phyloP scores from a whole-genome alignment of 2,888 invertebrate species.

The Lasioglossum pauxillum region DNA sequence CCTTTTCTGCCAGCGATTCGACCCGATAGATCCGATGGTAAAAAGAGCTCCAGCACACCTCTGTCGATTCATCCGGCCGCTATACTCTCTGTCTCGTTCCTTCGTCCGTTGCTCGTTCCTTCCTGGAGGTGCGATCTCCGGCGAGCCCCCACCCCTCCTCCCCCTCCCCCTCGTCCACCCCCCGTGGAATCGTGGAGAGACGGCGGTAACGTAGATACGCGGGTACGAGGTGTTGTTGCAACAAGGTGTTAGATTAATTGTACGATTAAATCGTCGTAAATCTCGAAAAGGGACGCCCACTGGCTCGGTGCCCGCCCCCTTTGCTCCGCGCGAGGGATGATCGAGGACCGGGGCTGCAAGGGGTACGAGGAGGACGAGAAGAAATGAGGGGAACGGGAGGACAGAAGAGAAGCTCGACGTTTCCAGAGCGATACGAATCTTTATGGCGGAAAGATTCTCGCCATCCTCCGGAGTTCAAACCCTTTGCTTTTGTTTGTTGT shows the following conservation, averaged over 20 bases:
- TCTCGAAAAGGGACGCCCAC: constrained; percentile 76
- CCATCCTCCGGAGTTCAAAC: constrained; percentile 50
- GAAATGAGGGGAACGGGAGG: constrained; percentile 8
- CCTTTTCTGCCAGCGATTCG: constrained; percentile 65
- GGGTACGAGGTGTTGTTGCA: constrained; percentile 82
- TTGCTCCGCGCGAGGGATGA: constrained; percentile 51
- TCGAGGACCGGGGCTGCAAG: constrained; percentile 16
- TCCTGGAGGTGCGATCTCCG: constrained; percentile 35
- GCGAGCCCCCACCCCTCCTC: background rate
- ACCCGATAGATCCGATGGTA: constrained; percentile 66
- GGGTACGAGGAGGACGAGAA: background rate
- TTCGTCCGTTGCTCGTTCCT: constrained; percentile 34
- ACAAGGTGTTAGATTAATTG: constrained; percentile 85
- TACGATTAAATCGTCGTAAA: constrained; percentile 84
- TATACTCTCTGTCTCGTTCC: constrained; percentile 41
- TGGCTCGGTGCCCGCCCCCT: constrained; percentile 63
- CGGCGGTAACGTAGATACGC: constrained; percentile 58
- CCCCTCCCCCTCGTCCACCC: background rate
- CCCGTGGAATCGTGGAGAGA: constrained; percentile 45
- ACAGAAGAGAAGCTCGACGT: constrained; percentile 63
- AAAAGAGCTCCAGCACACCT: constrained; percentile 21
- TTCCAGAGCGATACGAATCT: constrained; percentile 76
- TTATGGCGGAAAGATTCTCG: constrained; percentile 74
- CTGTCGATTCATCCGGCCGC: constrained; percentile 45
- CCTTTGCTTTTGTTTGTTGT: constrained; percentile 46